These are phyloP conservation scores for Triplophysa siluroides DNA, from an alignment of 2,113 vertebrate genomes.

Conservation along the genomic window DNA sequence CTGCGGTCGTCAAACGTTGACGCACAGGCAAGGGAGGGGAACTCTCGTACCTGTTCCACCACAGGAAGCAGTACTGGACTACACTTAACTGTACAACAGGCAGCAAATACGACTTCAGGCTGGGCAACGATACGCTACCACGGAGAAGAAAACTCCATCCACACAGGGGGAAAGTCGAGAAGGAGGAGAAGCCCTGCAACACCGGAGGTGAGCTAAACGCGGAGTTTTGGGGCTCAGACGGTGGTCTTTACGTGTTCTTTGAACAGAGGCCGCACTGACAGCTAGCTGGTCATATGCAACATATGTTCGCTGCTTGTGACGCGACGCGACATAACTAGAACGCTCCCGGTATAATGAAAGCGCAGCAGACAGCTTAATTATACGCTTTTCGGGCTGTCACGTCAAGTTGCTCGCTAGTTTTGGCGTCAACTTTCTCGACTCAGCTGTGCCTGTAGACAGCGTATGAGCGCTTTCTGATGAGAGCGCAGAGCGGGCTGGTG, in stretches of 20 bases:
- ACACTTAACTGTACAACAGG: slow-evolving; percentile 16
- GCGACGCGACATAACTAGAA: not conserved
- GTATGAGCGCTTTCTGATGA: not conserved
- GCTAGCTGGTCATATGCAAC: not conserved
- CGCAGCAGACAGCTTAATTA: not conserved
- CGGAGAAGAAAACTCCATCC: slow-evolving; percentile 65
- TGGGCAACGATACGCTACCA: slow-evolving; percentile 64
- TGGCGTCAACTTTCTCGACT: not conserved
- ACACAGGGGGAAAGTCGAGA: slow-evolving; percentile 45
- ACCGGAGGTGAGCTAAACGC: slow-evolving; percentile 61
- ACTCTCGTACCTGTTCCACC: slow-evolving; percentile 24
- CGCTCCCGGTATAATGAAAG: not conserved
- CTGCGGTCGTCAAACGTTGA: not conserved
- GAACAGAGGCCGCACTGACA: slow-evolving; percentile 35
- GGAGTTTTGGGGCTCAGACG: slow-evolving; percentile 34
- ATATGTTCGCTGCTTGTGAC: not conserved
- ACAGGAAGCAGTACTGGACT: slow-evolving; percentile 38
- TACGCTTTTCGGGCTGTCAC: not conserved
- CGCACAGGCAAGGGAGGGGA: not conserved
- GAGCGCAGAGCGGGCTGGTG: not conserved
- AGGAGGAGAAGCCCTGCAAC: slow-evolving; percentile 55
- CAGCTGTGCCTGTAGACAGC: not conserved
- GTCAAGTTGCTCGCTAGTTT: not conserved
- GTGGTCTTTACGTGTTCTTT: slow-evolving; percentile 3
- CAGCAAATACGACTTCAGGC: slow-evolving; percentile 51